phyloP scores from a whole-genome alignment of 1,140 invertebrate species.

The Drosophila trapezifrons region DNA sequence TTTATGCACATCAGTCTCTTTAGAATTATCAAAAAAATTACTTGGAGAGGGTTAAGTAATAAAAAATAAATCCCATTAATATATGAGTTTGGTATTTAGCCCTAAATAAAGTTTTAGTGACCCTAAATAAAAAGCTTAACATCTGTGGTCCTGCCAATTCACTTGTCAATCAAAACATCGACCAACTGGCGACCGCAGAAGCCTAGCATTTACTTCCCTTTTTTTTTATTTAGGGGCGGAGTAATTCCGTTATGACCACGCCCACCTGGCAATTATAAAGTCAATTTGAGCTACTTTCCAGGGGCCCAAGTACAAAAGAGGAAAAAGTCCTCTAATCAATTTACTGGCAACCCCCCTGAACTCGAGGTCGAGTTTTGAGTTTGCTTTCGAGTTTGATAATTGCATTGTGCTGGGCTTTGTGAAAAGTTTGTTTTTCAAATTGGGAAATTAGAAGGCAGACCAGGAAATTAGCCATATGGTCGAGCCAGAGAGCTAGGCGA shows the following conservation, averaged over 20 bases:
- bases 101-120: neutral
- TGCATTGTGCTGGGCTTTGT: conserved; percentile 60
- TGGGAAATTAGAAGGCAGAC: conserved; percentile 61
- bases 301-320: conserved; percentile 5
- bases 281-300: conserved; percentile 57
- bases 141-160: conserved; percentile 34
- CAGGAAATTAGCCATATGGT: conserved; percentile 74
- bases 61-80: neutral
- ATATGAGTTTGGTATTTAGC: neutral
- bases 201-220: conserved; percentile 20
- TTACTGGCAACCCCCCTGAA: conserved; percentile 52
- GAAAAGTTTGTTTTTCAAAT: conserved; percentile 58
- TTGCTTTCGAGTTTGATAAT: conserved; percentile 46
- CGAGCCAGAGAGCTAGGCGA: neutral
- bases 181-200: conserved; percentile 42
- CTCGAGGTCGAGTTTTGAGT: conserved; percentile 11
- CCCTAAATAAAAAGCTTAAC: conserved; percentile 4
- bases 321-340: conserved; percentile 71
- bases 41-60: neutral
- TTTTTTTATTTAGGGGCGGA: conserved; percentile 9
- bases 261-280: conserved; percentile 63
- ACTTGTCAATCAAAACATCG: conserved; percentile 48
- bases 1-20: too few relatives aligned
- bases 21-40: too few relatives aligned
- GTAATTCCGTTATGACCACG: conserved; percentile 46